A percentile compares a stretch with the other conserved stretches of the same genome.
Conservation (phyloP, 1,140 invertebrate species). For the Linepithema humile region DNA sequence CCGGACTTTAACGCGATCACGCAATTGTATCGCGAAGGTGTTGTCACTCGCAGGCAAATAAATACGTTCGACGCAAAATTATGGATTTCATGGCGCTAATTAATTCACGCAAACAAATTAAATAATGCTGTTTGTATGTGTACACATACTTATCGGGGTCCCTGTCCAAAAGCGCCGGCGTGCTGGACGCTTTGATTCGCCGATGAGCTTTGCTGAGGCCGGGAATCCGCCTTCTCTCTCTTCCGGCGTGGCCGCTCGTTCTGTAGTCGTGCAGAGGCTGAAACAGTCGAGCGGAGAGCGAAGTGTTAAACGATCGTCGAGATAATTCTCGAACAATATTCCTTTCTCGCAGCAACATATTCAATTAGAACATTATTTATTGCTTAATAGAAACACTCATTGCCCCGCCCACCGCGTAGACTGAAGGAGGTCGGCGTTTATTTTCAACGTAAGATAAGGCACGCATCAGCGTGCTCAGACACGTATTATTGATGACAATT, state of each 20-base stretch:
- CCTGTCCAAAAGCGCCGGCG: constrained; percentile 84
- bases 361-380: background rate
- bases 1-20: background rate
- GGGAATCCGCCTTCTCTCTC: constrained; percentile 80
- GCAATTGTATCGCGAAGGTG: background rate
- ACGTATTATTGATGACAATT: constrained; percentile 8
- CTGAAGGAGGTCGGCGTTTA: background rate
- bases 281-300: constrained; percentile 60
- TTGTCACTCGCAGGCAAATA: background rate
- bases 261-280: constrained; percentile 82
- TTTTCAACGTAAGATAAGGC: background rate
- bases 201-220: constrained; percentile 82
- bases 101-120: background rate
- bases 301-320: background rate
- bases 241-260: constrained; percentile 69
- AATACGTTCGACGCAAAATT: no score
- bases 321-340: no score
- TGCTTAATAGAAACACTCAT: background rate
- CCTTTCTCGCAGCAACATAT: background rate
- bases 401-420: background rate
- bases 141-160: constrained; percentile 79
- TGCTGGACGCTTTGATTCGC: constrained; percentile 85
- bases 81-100: background rate
- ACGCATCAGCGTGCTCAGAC: background rate
- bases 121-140: background rate